Percentiles rank a stretch among this genome's conserved stretches.
Evolutionary conservation across 2,797 vertebrate genomes (phyloP).

Genomic region (Leucoraja ocellata): DNA sequence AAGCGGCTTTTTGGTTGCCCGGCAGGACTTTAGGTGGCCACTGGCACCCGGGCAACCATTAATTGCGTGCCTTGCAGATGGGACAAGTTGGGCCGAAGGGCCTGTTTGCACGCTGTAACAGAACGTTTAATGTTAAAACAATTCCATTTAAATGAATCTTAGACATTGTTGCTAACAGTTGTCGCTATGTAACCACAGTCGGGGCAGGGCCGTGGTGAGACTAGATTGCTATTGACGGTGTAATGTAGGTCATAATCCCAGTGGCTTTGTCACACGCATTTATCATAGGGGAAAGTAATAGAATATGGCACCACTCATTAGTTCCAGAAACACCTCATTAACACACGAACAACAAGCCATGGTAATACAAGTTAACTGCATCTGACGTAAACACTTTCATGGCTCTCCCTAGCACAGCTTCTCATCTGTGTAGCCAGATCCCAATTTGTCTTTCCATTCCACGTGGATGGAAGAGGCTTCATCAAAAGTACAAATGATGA

Average conservation of each 20-base stretch:
- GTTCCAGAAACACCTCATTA: not conserved
- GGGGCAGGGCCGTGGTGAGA: not conserved
- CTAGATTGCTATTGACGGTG: not conserved
- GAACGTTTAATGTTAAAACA: too few relatives aligned
- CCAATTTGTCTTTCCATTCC: not conserved
- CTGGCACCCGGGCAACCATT: too few relatives aligned
- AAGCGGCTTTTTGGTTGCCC: too few relatives aligned
- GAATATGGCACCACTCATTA: conserved; percentile 19
- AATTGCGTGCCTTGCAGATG: too few relatives aligned
- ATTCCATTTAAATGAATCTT: too few relatives aligned
- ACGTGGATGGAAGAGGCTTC: not conserved
- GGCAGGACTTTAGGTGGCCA: too few relatives aligned
- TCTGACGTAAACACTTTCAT: not conserved
- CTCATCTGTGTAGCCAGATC: not conserved
- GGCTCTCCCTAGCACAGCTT: not conserved
- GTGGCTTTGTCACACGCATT: not conserved
- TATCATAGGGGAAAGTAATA: not conserved
- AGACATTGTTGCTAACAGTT: not conserved
- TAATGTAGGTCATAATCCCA: not conserved
- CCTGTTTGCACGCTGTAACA: too few relatives aligned
- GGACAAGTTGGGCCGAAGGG: too few relatives aligned
- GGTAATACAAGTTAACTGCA: not conserved
- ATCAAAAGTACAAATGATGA: not conserved
- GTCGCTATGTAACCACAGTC: not conserved
- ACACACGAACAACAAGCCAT: not conserved